Evolutionary conservation across 2,113 vertebrate species (phyloP).

Genomic region (Glaucidium brasilianum): DNA sequence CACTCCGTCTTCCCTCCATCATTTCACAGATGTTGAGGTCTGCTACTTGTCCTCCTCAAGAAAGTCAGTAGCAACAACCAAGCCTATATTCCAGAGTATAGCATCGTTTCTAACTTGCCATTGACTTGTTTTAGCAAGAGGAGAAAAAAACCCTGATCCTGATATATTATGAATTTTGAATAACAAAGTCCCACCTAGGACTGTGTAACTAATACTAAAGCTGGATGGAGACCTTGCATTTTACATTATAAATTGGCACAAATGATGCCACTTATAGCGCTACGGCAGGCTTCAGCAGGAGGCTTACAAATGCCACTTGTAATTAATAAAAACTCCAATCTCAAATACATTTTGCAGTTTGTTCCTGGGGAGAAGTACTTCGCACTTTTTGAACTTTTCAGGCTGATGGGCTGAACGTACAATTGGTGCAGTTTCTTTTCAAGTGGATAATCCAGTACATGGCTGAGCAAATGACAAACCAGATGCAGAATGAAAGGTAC

Average conservation of each 20-base stretch:
- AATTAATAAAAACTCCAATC: constrained; percentile 6
- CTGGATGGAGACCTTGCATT: not conserved
- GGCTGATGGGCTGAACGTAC: not conserved
- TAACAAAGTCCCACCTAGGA: not conserved
- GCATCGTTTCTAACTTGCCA: not conserved
- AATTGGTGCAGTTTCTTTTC: not conserved
- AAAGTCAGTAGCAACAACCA: not conserved
- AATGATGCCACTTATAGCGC: not conserved
- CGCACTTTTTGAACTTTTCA: constrained; percentile 13
- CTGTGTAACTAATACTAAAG: not conserved
- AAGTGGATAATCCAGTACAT: not conserved
- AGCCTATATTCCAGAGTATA: not conserved
- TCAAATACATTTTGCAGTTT: not conserved
- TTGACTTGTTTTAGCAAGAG: not conserved
- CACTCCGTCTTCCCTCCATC: not conserved
- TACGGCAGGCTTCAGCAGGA: not conserved
- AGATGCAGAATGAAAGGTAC: constrained; percentile 6
- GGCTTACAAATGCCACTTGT: not conserved
- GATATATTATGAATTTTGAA: not conserved
- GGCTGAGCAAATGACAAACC: constrained; percentile 12
- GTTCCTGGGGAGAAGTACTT: not conserved
- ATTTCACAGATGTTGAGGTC: not conserved
- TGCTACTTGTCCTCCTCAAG: not conserved
- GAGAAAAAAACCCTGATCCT: not conserved
- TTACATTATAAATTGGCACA: not conserved